Percentiles rank a stretch among this genome's conserved stretches.
Conservation (phyloP, 2,113 vertebrate species). For the Brienomyrus longianalis region DNA sequence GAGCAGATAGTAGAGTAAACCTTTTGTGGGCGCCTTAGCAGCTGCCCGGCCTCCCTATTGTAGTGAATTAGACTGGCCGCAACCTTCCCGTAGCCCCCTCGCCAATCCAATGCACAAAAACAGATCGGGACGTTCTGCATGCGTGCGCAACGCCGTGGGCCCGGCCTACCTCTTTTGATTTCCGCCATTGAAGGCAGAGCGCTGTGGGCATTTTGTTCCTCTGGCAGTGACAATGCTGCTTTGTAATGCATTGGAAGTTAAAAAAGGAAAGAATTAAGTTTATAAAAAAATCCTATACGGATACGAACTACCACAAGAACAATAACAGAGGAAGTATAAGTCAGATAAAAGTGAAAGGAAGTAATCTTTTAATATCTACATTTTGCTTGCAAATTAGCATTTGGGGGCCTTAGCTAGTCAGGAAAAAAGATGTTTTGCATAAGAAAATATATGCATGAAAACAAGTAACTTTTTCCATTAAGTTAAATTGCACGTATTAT, state of each 20-base stretch:
- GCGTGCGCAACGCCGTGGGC: constrained; percentile 63
- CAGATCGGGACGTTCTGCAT: constrained; percentile 74
- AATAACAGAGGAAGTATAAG: constrained; percentile 62
- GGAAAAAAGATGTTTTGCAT: neutral
- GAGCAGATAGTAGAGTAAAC: constrained; percentile 68
- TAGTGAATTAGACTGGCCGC: constrained; percentile 73
- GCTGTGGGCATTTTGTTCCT: constrained; percentile 65
- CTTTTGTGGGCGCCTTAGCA: constrained; percentile 73
- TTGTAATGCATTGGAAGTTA: constrained; percentile 57
- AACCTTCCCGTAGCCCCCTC: constrained; percentile 68
- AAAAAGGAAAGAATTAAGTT: constrained; percentile 39
- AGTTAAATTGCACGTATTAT: neutral
- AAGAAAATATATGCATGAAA: neutral
- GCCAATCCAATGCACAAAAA: constrained; percentile 78
- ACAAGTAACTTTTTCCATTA: neutral
- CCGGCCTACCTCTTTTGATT: constrained; percentile 61
- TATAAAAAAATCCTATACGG: constrained; percentile 43
- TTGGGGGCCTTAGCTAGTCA: neutral
- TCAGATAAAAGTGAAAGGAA: constrained; percentile 58
- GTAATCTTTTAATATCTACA: neutral
- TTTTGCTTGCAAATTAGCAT: neutral
- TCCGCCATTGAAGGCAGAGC: constrained; percentile 59
- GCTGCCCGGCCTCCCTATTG: constrained; percentile 80
- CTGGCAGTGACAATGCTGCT: constrained; percentile 66
- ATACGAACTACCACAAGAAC: constrained; percentile 49